Evolutionary conservation across 1,140 invertebrate genomes (phyloP), one percentile per base, ranked within the genome.

Genomic region (Hyposmocoma kahamanoa): DNA sequence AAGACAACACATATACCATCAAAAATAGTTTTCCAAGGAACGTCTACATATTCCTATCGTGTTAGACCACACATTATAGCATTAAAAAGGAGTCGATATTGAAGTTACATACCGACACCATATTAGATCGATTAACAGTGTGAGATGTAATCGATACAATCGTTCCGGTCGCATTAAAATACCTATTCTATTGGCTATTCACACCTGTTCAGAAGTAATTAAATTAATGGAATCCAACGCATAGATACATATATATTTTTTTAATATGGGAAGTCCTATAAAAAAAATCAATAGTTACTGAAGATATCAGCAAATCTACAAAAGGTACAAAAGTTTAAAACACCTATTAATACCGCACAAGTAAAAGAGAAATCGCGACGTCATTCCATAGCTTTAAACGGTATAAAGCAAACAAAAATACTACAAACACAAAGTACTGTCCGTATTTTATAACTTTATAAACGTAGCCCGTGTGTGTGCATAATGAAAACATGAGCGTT

Each of bases 361-460:
- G 68, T 57, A 67, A 65, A 67, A 64, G 57, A 64, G 59, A 67
- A 50, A 59, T 52, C 42, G 50, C 67, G 56, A 36, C 53, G 54
- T 56, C 58, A 62, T 58, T 67, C 64, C 56, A 56, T 65, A 68
- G 50, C 60, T 60, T 66, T 58, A 65, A 67, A 72, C 52, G 39
- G 50, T 53, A 49, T 56, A 69, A 66, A 67, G 64, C 52, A 72
- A 74, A 72, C 58, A 68, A 71, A 74, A 74, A 62, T 57, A 52
- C 48, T 21, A 11, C 45, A 44, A 58, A 51, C 52, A 67, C 68
- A 71, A 70, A 74, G 64, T 67, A 64, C 67, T 62, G 62, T 50
- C 49, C 54, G 55, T 67, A 60, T 55, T 76, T 75, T 75, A 67
- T 72, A 77, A 76, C 63, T 77, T 72, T 72, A 78, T 77, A 70